phyloP scores from a whole-genome alignment of 2,113 vertebrate genomes.

The Tychaedon coryphoeus region DNA sequence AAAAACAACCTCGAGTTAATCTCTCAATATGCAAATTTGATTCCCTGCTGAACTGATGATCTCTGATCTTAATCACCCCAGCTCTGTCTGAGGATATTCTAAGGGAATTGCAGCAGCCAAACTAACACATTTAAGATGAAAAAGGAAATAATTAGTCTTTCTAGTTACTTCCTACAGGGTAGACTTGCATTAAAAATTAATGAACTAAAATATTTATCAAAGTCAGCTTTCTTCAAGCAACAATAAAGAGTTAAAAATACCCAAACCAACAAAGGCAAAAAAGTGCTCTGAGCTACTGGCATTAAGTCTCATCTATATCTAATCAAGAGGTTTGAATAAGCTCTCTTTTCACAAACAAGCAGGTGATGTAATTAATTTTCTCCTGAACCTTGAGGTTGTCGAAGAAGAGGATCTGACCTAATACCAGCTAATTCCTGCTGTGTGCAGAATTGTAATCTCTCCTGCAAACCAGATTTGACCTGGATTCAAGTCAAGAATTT shows the following conservation, averaged over 20 bases:
- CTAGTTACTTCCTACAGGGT: not conserved
- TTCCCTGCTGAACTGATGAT: constrained; percentile 24
- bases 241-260: not conserved
- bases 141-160: not conserved
- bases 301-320: not conserved
- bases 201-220: constrained; percentile 11
- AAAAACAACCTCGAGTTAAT: not conserved
- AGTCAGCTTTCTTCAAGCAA: not conserved
- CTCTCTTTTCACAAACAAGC: not conserved
- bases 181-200: not conserved
- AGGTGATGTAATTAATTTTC: constrained; percentile 33
- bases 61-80: constrained; percentile 42
- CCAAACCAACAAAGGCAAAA: not conserved
- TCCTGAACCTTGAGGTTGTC: not conserved
- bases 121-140: not conserved
- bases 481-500: constrained; percentile 56
- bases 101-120: not conserved
- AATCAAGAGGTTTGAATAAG: not conserved
- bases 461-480: constrained; percentile 40
- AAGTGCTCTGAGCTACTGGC: fast-evolving
- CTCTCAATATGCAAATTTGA: constrained; percentile 50
- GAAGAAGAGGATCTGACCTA: constrained; percentile 46
- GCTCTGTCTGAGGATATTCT: not conserved
- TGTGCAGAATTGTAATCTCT: constrained; percentile 37
- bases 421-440: constrained; percentile 54